Percentiles rank a stretch among this genome's conserved stretches.
These are phyloP conservation scores for Oryzias dopingdopingensis DNA, from an alignment of 2,797 vertebrate genomes.

Conservation along the genomic window DNA sequence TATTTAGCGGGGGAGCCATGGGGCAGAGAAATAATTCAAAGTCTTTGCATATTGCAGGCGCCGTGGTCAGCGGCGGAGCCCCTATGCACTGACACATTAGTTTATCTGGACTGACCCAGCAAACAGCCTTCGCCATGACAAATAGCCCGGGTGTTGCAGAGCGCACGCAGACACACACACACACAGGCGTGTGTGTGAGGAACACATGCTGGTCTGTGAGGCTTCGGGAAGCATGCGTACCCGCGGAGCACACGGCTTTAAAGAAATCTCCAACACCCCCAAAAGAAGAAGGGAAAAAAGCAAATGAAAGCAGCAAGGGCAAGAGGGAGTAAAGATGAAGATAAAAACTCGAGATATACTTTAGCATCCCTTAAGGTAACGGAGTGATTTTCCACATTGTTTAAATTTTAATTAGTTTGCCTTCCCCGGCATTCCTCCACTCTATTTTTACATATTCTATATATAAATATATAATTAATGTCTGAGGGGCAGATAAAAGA, in stretches of 20 bases:
- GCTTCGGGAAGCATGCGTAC: slow-evolving; percentile 56
- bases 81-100: slow-evolving; percentile 77
- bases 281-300: slow-evolving; percentile 20
- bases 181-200: slow-evolving; percentile 41
- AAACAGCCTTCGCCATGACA: slow-evolving; percentile 76
- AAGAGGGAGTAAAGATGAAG: slow-evolving; percentile 62
- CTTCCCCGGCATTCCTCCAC: slow-evolving; percentile 73
- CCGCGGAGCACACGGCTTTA: slow-evolving; percentile 75
- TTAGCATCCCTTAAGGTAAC: slow-evolving; percentile 83
- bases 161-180: slow-evolving; percentile 5
- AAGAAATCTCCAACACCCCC: slow-evolving; percentile 68
- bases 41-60: slow-evolving; percentile 80
- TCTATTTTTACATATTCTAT: slow-evolving; percentile 81
- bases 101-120: slow-evolving; percentile 81
- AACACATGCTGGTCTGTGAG: slow-evolving; percentile 63
- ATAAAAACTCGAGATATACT: slow-evolving; percentile 58
- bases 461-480: slow-evolving; percentile 84
- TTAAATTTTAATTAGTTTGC: slow-evolving; percentile 84
- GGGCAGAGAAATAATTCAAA: slow-evolving; percentile 82
- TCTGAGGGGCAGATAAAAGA: slow-evolving; percentile 79
- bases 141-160: slow-evolving; percentile 68
- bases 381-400: slow-evolving; percentile 82
- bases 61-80: slow-evolving; percentile 76
- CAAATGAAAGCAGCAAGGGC: slow-evolving; percentile 61
- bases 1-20: slow-evolving; percentile 62